Evolutionary conservation across 2,888 invertebrate genomes (phyloP).

Genomic region (Pyrochroa serraticornis): DNA sequence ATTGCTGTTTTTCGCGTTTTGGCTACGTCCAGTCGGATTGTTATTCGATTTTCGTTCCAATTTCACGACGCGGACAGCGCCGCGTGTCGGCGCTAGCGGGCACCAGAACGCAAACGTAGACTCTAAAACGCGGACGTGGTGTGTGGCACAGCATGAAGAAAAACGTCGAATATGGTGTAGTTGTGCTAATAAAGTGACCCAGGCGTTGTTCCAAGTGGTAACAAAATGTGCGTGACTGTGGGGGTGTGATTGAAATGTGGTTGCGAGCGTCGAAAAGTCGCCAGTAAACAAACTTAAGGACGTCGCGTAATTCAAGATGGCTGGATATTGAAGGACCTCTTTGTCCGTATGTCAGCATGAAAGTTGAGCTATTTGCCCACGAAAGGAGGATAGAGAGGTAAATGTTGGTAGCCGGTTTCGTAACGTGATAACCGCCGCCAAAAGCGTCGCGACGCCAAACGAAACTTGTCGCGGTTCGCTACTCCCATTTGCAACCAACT

Average conservation of each 20-base stretch:
- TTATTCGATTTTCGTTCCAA: constrained; percentile 39
- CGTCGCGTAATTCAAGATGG: constrained; percentile 64
- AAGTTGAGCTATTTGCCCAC: constrained; percentile 69
- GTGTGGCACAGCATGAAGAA: constrained; percentile 52
- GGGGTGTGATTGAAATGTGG: constrained; percentile 1
- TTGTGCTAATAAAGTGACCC: constrained; percentile 43
- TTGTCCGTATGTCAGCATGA: constrained; percentile 74
- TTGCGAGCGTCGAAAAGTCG: constrained; percentile 39
- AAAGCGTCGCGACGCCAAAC: constrained; percentile 11
- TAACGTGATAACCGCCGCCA: background rate
- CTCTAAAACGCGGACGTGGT: constrained; percentile 52
- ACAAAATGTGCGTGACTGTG: constrained; percentile 11
- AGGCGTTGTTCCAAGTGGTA: constrained; percentile 36
- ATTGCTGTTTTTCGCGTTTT: background rate
- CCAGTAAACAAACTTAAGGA: constrained; percentile 46
- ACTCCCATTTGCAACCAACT: constrained; percentile 10
- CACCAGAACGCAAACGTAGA: constrained; percentile 49
- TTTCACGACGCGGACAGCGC: constrained; percentile 34
- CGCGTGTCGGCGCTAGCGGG: constrained; percentile 32
- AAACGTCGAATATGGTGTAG: constrained; percentile 52
- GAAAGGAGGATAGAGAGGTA: constrained; percentile 69
- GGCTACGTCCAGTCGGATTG: background rate
- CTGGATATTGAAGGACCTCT: constrained; percentile 74
- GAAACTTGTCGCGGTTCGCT: no score
- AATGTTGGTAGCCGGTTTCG: constrained; percentile 10